A percentile compares a stretch with the other conserved stretches of the same genome.
These are phyloP conservation scores for Paramormyrops kingsleyae DNA, from an alignment of 2,113 vertebrate species.

Conservation along the genomic window DNA sequence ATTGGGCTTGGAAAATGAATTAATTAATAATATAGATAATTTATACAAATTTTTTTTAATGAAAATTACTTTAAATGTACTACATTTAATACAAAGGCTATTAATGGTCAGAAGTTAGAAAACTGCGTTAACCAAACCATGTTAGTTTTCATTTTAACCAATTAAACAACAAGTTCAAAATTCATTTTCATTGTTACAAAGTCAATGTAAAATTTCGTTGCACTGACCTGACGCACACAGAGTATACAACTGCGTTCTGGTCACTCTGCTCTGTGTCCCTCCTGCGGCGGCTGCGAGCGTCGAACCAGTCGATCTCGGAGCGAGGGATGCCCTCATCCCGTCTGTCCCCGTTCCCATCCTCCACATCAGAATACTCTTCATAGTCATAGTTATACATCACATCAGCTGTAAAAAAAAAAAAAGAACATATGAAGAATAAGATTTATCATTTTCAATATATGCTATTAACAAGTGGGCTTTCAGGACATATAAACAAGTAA, in stretches of 20 bases:
- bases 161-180: not conserved
- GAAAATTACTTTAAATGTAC: not conserved
- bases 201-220: not conserved
- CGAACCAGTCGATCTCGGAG: conserved; percentile 45
- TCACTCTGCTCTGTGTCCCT: conserved; percentile 35
- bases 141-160: conserved; percentile 20
- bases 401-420: conserved; percentile 32
- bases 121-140: not conserved
- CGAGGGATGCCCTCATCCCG: conserved; percentile 19
- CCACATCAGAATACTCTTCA: conserved; percentile 23
- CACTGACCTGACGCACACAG: conserved; percentile 57
- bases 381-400: conserved; percentile 45
- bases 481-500: not conserved
- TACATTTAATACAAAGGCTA: not conserved
- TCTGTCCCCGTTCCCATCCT: not conserved
- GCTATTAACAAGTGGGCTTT: not conserved
- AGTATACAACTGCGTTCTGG: conserved; percentile 37
- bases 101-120: not conserved
- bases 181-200: not conserved
- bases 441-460: not conserved
- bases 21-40: not conserved
- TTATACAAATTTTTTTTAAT: not conserved
- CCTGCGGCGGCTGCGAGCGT: conserved; percentile 40
- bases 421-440: not conserved
- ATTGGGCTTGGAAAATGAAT: not conserved